Conservation (phyloP, 2,113 vertebrate species). For the Pardalotus punctatus region DNA sequence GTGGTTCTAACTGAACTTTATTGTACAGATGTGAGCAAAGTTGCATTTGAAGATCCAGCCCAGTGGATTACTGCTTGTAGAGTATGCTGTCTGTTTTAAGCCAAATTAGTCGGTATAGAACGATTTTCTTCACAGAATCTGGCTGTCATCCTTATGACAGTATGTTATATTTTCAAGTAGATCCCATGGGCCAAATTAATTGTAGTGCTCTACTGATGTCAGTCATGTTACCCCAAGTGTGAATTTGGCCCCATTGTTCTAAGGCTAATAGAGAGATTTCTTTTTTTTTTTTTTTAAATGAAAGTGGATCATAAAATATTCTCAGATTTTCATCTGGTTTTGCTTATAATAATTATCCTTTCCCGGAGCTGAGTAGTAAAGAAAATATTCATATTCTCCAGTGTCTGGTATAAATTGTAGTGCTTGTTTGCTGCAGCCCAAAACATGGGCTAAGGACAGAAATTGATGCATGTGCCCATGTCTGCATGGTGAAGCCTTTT, state of each 20-base stretch:
- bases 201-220: constrained; percentile 29
- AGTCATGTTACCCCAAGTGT: constrained; percentile 43
- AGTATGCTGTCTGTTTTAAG: constrained; percentile 20
- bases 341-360: constrained; percentile 56
- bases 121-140: constrained; percentile 35
- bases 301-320: constrained; percentile 63
- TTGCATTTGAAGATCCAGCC: not conserved
- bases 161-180: constrained; percentile 50
- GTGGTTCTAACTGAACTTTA: not conserved
- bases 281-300: constrained; percentile 5
- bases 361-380: constrained; percentile 49
- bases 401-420: constrained; percentile 34
- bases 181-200: constrained; percentile 49
- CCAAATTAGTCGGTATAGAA: not conserved
- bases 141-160: constrained; percentile 11
- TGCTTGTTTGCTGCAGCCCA: constrained; percentile 18
- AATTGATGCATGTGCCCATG: not conserved
- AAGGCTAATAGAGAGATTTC: constrained; percentile 23
- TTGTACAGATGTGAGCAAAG: not conserved
- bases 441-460: not conserved
- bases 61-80: not conserved
- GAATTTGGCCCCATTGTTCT: constrained; percentile 58
- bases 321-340: constrained; percentile 61
- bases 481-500: not conserved
- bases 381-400: constrained; percentile 57